Conservation (phyloP, 2,888 invertebrate genomes). For the Dioctria rufipes region DNA sequence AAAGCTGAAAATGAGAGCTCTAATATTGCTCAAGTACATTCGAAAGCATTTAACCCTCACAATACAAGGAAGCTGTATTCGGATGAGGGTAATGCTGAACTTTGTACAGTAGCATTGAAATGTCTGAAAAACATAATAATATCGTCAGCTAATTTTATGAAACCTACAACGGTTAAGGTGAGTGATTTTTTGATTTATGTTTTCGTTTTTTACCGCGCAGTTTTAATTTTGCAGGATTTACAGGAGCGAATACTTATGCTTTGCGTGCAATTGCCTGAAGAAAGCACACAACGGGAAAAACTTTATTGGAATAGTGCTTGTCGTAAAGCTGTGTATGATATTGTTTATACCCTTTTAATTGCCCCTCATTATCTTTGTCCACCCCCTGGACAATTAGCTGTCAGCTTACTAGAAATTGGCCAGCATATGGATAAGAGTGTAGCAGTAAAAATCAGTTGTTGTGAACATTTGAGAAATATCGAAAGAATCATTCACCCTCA, state of each 20-base stretch:
- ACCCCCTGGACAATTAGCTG: conserved; percentile 63
- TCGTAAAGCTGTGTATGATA: conserved; percentile 62
- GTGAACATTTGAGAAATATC: conserved; percentile 60
- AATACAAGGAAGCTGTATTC: conserved; percentile 60
- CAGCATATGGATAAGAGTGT: conserved; percentile 61
- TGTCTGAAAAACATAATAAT: conserved; percentile 62
- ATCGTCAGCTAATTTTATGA: conserved; percentile 60
- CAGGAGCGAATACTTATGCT: conserved; percentile 63
- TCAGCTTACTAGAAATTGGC: conserved; percentile 61
- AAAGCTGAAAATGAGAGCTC: conserved; percentile 66
- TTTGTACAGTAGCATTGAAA: conserved; percentile 62
- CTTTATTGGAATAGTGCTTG: conserved; percentile 63
- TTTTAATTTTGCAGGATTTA: conserved; percentile 58
- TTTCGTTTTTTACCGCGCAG: background rate
- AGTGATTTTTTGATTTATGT: background rate
- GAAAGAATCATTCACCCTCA: conserved; percentile 66
- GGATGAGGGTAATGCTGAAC: conserved; percentile 61
- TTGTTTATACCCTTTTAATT: conserved; percentile 60
- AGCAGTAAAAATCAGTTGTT: conserved; percentile 61
- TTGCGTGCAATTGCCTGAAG: conserved; percentile 54
- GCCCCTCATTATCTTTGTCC: conserved; percentile 64
- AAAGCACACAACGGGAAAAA: conserved; percentile 16
- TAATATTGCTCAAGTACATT: conserved; percentile 62
- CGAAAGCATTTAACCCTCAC: conserved; percentile 60
- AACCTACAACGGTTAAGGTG: conserved; percentile 61